Base-by-base conservation (phyloP, 2,113 vertebrate species). In the Cyprinodon brontotheroides region DNA sequence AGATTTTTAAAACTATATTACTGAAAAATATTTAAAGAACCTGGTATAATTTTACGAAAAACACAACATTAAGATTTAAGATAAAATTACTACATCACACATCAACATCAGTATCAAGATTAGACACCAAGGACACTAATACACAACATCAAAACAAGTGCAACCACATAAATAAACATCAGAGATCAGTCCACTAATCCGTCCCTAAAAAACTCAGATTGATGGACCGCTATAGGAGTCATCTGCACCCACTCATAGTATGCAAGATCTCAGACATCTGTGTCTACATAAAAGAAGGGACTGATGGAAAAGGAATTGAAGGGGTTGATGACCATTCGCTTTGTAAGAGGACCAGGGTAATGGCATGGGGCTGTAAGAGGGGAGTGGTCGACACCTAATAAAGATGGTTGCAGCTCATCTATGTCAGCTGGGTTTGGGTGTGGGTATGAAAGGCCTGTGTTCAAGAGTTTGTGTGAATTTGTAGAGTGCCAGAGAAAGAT, bases 201-300 rank as follows among this genome's bases (percentile, higher is more conserved):
- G 79, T 77, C 74, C 61, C 68, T 67, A 53, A 69, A 83, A 53
- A 72, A 85, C 73, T 71, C 72, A 89, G 92, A 90, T 84, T 91
- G 92, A 91, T 84, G 83, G 84, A 79, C 87, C 75, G 87, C 80
- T 91, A 88, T 91, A 88, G 87, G 77, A 89, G 89, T 89, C 89
- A 92, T 91, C 91, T 91, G 92, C 75, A 82, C 80, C 82, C 76
- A 78, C 84, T 89, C 86, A 57, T 75, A 76, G 39, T 79, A 86
- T 85, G 85, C 79, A 90, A 87, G 89, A 89, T 81, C 86, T 75
- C 74, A 79, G 89, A 92, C 92, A 91, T 92, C 89, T 92, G 90
- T 83, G 91, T 89, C 86, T 83, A 81, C 87, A 89, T 85, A 78
- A 87, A 86, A 83, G 79, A 80, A 68, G 68, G 72, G 65, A 78